Evolutionary conservation across 2,797 vertebrate species (phyloP), one percentile per base, ranked within the genome.

Genomic region (Ispidina lecontei): DNA sequence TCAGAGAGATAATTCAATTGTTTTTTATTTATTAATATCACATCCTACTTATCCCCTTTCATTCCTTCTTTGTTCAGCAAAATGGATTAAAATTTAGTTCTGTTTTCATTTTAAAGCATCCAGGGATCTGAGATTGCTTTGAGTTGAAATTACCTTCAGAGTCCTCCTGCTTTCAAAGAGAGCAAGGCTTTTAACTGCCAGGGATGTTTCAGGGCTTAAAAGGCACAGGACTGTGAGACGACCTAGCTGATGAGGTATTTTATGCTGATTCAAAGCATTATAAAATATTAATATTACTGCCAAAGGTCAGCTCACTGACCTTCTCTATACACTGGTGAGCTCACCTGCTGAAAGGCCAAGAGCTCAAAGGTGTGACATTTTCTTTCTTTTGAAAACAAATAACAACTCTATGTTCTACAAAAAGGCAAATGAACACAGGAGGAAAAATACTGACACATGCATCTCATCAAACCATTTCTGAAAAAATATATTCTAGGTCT

Each of bases 311-410:
- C 43, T 82, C 46, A 22, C 6, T 89, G 58, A 87, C 62, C 71
- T 82, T 37, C 28, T 82, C 19, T 79, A 13, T 72, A 62, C 59
- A 58, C 54, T 83, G 41, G 23, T 84, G 81, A 90, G 23, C 29
- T 90, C 54, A 80, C 87, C 93, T 87, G 68, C 41, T 87, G 68
- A 76, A 95, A 96, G 49, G 62, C 46, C 21, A 7, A 85, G 43
- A 62, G 65, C 56, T 82, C 77, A 89, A 82, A 70, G 43, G 26
- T 46, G 79, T 90, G 84, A 87, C 26, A 58, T 91, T 91, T 87
- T 80, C 49, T 68, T 83, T 55, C 39, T 82, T 77, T 68, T 65
- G 35, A 71, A 93, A 87, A 91, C 58, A 79, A 91, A 87, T 77
- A 83, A 39, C 25, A 72, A 16, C 28, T 67, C 14, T 58, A 3